Base-by-base conservation (phyloP, 2,888 invertebrate genomes). In the Tenthredo livida region DNA sequence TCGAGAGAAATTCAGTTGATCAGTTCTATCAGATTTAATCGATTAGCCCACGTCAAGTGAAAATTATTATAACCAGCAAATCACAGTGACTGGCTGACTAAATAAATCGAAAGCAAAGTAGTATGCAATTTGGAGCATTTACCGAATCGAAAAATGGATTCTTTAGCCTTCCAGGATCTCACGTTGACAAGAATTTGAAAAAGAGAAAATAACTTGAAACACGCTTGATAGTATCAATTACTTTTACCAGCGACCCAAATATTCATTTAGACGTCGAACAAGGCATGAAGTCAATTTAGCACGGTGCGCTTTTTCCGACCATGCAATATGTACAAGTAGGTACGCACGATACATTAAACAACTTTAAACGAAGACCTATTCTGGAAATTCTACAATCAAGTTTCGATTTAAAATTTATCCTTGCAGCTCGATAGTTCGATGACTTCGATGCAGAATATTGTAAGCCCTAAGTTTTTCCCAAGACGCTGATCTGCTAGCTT, bases 181-280 rank as follows among this genome's bases (percentile, higher is more conserved):
- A 6, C 4, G 25, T n/a, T 80, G 61, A 21, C 61, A 58, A 37
- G 40, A 58, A 61, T 80, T 80, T 61, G 80, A 61, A 15, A 40
- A 80, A 80, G 80, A 80, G 80, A 80, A 80, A 80, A 37, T 80
- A 21, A 43, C 12, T 43, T 21, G 43, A 40, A 73, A 43, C 43
- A 73, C 43, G 25, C 43, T 73, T 25, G 72, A n/a, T 73, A 25
- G n/a, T 73, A 73, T 73, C 43, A 43, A 73, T 40, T 43, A 73
- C 72, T 73, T 73, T 43, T 43, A 73, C 43, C 72, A 73, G 10
- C 72, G 40, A 73, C 43, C 43, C 72, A 43, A 73, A 43, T 73
- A 43, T 43, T 73, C 40, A 7, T 73, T 25, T 43, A 12, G 12
- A 21, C n/a, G 12, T 43, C 72, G 72, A 73, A 43, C 72, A 67